Evolutionary conservation across 2,888 invertebrate species (phyloP).

Genomic region (Metallyticus violacea): DNA sequence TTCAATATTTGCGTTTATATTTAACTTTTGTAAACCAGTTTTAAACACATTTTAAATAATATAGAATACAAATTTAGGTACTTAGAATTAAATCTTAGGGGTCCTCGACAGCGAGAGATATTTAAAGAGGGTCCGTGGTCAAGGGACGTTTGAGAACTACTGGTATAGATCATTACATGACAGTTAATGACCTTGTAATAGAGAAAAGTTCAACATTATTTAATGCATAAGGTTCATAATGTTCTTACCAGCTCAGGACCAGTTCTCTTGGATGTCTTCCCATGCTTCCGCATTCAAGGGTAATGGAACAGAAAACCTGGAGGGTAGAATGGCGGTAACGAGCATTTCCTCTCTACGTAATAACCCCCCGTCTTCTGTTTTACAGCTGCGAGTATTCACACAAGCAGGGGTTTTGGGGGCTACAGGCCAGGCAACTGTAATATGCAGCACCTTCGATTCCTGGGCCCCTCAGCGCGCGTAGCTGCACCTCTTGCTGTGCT

Average conservation of each 20-base stretch:
- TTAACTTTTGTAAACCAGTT: no score
- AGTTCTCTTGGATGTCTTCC: neutral
- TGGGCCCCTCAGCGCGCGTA: conserved; percentile 44
- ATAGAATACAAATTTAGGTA: no score
- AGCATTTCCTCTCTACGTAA: neutral
- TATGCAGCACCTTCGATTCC: conserved; percentile 39
- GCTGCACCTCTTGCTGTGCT: conserved; percentile 47
- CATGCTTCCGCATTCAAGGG: neutral
- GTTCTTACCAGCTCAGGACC: neutral
- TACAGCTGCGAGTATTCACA: conserved; percentile 60
- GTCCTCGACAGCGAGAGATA: no score
- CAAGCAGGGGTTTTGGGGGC: conserved; percentile 51
- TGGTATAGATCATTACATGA: no score
- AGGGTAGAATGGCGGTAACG: neutral
- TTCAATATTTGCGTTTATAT: no score
- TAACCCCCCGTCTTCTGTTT: no score
- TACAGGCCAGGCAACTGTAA: conserved; percentile 45
- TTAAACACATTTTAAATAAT: no score
- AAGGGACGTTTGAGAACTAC: no score
- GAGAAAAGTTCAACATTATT: neutral
- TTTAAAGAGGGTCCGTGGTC: no score
- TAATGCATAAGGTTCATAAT: neutral
- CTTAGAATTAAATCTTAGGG: no score
- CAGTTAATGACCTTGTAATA: neutral
- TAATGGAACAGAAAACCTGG: neutral